phyloP scores from a whole-genome alignment of 2,888 invertebrate species.

The Digitonthophagus gazella region DNA sequence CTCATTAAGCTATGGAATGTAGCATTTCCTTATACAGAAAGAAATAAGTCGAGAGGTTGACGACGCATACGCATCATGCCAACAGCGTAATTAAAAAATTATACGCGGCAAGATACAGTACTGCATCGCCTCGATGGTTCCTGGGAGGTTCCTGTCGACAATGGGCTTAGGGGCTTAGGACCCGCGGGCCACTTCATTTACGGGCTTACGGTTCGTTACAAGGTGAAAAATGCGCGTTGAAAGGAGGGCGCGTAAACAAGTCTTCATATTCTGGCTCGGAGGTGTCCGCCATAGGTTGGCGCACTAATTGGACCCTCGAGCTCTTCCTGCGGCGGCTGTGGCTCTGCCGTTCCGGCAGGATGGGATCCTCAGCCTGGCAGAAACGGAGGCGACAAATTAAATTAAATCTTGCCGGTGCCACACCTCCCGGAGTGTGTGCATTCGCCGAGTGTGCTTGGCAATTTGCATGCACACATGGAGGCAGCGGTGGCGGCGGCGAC shows the following conservation, averaged over 20 bases:
- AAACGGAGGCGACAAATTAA: conserved; percentile 41
- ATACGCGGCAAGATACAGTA: not conserved
- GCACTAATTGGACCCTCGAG: conserved; percentile 42
- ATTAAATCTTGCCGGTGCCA: conserved; percentile 42
- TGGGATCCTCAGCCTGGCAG: not conserved
- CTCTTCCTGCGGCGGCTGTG: conserved; percentile 24
- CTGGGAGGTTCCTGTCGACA: not conserved
- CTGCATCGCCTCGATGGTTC: not conserved
- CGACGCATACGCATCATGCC: not conserved
- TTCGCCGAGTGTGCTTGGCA: conserved; percentile 36
- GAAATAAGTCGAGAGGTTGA: not conserved
- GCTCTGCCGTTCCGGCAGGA: conserved; percentile 20
- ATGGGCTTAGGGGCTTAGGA: not conserved
- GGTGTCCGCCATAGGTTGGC: conserved; percentile 36
- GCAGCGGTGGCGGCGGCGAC: conserved; percentile 10
- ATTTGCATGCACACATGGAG: conserved; percentile 38
- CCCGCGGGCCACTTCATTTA: conserved; percentile 26
- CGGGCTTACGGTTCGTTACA: conserved; percentile 27
- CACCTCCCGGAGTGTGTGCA: conserved; percentile 36
- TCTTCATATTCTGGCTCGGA: conserved; percentile 27
- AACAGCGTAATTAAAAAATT: conserved; percentile 18
- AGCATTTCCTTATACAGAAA: not conserved
- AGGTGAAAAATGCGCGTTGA: conserved; percentile 28
- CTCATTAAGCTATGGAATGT: not conserved
- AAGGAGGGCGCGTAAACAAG: conserved; percentile 28